Percentiles rank a stretch among this genome's conserved stretches.
These are phyloP conservation scores for Nomada fucata DNA, from an alignment of 2,888 invertebrate species.

Conservation along the genomic window DNA sequence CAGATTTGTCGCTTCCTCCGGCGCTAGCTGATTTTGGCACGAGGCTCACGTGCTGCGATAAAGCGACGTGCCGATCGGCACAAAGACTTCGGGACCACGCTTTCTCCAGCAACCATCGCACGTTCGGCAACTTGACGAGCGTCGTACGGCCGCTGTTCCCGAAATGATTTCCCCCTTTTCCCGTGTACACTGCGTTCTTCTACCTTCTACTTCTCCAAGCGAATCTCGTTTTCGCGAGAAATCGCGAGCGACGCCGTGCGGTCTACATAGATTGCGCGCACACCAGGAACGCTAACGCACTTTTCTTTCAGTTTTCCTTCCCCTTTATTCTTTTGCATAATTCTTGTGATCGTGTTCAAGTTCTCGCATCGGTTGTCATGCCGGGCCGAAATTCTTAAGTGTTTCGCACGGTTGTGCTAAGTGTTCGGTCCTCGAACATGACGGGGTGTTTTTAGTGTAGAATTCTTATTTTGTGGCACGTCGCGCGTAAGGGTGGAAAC, in stretches of 20 bases:
- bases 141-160: conserved; percentile 8
- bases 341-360: too few relatives aligned
- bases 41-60: conserved; percentile 68
- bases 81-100: conserved; percentile 53
- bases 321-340: too few relatives aligned
- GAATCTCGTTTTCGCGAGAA: not conserved
- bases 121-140: conserved; percentile 23
- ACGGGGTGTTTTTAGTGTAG: too few relatives aligned
- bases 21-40: conserved; percentile 61
- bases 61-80: conserved; percentile 63
- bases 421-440: too few relatives aligned
- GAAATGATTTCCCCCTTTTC: not conserved
- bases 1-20: conserved; percentile 41
- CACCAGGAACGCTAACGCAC: too few relatives aligned
- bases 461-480: too few relatives aligned
- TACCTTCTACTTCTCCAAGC: not conserved
- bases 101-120: conserved; percentile 11
- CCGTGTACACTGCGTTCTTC: not conserved
- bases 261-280: not conserved
- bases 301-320: not conserved
- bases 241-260: not conserved
- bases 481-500: too few relatives aligned
- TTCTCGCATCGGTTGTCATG: too few relatives aligned
- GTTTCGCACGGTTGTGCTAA: too few relatives aligned
- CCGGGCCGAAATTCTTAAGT: too few relatives aligned